These are phyloP conservation scores for Aphidius gifuensis DNA, from an alignment of 1,140 invertebrate species.

Conservation along the genomic window DNA sequence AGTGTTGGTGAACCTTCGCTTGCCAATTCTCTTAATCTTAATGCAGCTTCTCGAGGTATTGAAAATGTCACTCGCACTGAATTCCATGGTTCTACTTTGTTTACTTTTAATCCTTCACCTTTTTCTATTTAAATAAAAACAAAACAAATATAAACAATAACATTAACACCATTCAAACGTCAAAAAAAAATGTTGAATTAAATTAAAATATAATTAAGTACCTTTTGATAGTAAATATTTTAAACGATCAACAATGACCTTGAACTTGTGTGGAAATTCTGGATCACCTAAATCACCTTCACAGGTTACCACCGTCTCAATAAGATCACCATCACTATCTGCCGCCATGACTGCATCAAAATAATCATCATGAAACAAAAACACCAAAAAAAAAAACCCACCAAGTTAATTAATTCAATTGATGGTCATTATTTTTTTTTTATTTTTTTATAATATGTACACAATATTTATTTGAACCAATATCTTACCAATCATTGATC, in stretches of 20 bases:
- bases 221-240: conserved; percentile 68
- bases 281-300: conserved; percentile 77
- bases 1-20: conserved; percentile 83
- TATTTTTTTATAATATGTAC: not conserved
- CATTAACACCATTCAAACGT: conserved; percentile 10
- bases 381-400: not conserved
- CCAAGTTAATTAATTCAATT: not conserved
- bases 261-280: conserved; percentile 67
- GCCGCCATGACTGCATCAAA: conserved; percentile 64
- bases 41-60: conserved; percentile 90
- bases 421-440: not conserved
- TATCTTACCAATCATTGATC: conserved; percentile 52
- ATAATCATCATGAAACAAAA: conserved; percentile 14
- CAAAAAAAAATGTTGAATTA: not conserved
- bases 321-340: conserved; percentile 69
- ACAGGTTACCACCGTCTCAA: conserved; percentile 76
- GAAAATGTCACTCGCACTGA: conserved; percentile 95
- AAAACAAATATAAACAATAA: conserved; percentile 3
- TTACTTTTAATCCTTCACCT: conserved; percentile 61
- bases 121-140: conserved; percentile 44
- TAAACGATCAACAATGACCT: conserved; percentile 65
- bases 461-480: not conserved
- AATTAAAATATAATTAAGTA: conserved; percentile 36
- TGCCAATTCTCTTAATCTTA: conserved; percentile 83
- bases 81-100: conserved; percentile 97